phyloP scores from a whole-genome alignment of 2,888 invertebrate species.

The Trypoxylon attenuatum region DNA sequence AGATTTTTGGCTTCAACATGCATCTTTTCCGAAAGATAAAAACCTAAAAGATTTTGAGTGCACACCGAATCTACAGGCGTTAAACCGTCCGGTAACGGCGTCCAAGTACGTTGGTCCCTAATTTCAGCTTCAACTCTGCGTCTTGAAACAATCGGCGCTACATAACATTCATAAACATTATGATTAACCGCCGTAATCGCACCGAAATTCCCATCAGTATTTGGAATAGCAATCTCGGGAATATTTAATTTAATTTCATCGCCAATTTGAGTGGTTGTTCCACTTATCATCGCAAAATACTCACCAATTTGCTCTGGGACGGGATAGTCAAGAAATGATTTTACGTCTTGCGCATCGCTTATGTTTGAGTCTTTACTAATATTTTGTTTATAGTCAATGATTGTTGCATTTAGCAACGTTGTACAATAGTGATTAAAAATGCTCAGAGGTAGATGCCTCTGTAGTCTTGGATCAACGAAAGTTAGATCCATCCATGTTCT shows the following conservation, averaged over 20 bases:
- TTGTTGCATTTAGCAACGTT: not conserved
- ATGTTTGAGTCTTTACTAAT: not conserved
- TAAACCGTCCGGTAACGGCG: not conserved
- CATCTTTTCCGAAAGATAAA: not conserved
- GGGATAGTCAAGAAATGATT: not conserved
- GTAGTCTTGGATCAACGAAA: not conserved
- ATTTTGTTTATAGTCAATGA: not conserved
- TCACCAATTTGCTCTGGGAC: constrained; percentile 2
- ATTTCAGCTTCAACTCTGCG: constrained; percentile 5
- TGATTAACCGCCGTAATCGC: not conserved
- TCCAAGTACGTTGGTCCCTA: not conserved
- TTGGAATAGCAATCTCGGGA: not conserved
- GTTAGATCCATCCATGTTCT: not conserved
- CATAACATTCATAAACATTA: constrained; percentile 17
- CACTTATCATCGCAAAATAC: not conserved
- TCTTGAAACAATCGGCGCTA: not conserved
- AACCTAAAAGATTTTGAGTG: not conserved
- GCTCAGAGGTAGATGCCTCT: not conserved
- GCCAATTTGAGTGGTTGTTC: not conserved
- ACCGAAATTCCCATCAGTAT: constrained; percentile 3
- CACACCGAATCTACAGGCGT: not conserved
- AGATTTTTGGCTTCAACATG: not conserved
- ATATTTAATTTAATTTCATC: constrained; percentile 4
- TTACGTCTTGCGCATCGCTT: not conserved
- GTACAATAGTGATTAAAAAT: not conserved